A percentile compares a stretch with the other conserved stretches of the same genome.
phyloP scores from a whole-genome alignment of 2,888 invertebrate genomes.

The Osedax frankpressi region DNA sequence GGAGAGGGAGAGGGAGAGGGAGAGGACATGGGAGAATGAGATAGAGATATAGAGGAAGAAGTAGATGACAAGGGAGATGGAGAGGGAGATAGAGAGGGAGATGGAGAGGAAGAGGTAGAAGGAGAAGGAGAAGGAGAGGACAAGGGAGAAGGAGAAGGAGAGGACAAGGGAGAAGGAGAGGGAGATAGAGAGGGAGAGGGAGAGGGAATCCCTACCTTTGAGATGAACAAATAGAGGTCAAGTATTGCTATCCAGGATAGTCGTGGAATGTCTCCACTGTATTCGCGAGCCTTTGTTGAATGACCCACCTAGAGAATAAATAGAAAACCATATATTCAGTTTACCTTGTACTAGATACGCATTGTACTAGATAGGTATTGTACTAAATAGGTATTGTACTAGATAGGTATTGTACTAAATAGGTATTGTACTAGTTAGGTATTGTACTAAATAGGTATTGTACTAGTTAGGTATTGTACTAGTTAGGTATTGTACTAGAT shows the following conservation, averaged over 20 bases:
- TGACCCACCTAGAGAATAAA: too few species aligned
- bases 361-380: too few species aligned
- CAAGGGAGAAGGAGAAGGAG: not conserved
- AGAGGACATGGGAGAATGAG: not conserved
- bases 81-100: not conserved
- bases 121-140: not conserved
- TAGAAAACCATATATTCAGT: too few species aligned
- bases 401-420: too few species aligned
- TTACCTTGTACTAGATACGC: too few species aligned
- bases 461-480: too few species aligned
- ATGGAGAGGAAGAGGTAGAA: not conserved
- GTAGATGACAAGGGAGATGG: not conserved
- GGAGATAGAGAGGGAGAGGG: not conserved
- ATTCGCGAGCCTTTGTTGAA: too few species aligned
- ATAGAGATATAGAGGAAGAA: too few species aligned
- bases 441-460: too few species aligned
- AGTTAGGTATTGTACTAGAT: too few species aligned
- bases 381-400: too few species aligned
- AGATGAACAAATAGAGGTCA: conserved; percentile 35
- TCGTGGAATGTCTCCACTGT: conserved; percentile 36
- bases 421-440: too few species aligned
- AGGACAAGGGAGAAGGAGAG: not conserved
- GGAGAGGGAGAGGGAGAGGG: conserved; percentile 1
- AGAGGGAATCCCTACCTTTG: conserved; percentile 32
- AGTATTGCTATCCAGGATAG: conserved; percentile 34